phyloP scores from a whole-genome alignment of 30 jellyfish, hydroid and myxozoan species.

The Aurelia sp. region DNA sequence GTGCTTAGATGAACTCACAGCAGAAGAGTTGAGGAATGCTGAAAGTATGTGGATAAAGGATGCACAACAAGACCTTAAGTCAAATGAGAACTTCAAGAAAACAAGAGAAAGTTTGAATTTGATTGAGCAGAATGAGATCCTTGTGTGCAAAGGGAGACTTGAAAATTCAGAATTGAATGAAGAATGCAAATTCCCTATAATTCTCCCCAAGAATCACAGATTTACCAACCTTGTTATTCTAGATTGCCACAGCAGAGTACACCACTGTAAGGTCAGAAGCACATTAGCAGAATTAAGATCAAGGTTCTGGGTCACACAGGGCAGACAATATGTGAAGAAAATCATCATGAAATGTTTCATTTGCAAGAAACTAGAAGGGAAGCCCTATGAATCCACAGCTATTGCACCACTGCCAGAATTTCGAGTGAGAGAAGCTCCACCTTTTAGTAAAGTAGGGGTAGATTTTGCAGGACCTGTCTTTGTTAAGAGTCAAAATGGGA shows the following conservation, averaged over 20 bases:
- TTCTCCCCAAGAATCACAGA: neutral
- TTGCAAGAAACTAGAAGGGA: slow-evolving; percentile 37
- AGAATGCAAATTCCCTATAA: neutral
- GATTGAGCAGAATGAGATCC: neutral
- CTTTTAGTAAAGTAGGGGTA: neutral
- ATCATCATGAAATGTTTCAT: neutral
- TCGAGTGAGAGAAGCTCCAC: slow-evolving; percentile 23
- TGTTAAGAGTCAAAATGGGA: neutral
- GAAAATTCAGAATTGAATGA: neutral
- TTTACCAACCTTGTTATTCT: neutral
- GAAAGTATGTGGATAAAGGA: neutral
- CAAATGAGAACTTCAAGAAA: neutral
- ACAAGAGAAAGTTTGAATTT: neutral
- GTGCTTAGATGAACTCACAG: neutral
- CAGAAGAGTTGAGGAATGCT: neutral
- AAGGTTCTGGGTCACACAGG: slow-evolving; percentile 54
- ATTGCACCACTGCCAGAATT: slow-evolving; percentile 50
- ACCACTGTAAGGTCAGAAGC: neutral
- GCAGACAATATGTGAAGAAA: neutral
- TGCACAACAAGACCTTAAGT: neutral
- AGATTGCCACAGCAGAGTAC: too few relatives aligned
- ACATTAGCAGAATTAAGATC: slow-evolving; percentile 31
- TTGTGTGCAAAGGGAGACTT: slow-evolving; percentile 1
- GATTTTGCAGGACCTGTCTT: slow-evolving; percentile 22
- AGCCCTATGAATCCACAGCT: slow-evolving; percentile 21